phyloP scores from a whole-genome alignment of 2,888 invertebrate genomes.

The Rhodophaea formosa region DNA sequence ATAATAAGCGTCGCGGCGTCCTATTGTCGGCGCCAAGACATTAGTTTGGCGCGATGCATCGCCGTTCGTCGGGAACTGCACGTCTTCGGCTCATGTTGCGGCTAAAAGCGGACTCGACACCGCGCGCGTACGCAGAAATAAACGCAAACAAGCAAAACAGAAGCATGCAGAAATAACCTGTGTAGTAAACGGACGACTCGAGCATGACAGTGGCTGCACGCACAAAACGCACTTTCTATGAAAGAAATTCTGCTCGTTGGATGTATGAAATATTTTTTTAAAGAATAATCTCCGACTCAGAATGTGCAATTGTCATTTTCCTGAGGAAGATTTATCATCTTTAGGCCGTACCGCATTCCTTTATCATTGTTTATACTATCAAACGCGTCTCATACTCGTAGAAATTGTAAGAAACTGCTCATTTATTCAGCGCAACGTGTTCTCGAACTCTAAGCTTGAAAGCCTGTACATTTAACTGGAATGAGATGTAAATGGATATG shows the following conservation, averaged over 20 bases:
- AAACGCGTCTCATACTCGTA: neutral
- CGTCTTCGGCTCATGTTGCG: slow-evolving; percentile 65
- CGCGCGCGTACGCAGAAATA: slow-evolving; percentile 63
- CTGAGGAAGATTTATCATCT: neutral
- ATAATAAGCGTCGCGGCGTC: slow-evolving; percentile 31
- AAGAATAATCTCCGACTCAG: neutral
- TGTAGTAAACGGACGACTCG: slow-evolving; percentile 39
- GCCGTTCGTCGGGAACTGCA: slow-evolving; percentile 38
- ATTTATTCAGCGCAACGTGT: neutral
- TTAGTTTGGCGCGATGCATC: slow-evolving; percentile 57
- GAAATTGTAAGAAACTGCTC: neutral
- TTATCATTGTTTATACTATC: neutral
- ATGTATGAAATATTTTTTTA: neutral
- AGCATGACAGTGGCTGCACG: slow-evolving; percentile 21
- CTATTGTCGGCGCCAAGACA: slow-evolving; percentile 47
- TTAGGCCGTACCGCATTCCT: neutral
- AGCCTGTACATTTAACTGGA: neutral
- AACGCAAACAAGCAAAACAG: slow-evolving; percentile 58
- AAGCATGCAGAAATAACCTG: slow-evolving; percentile 42
- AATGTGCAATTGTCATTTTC: neutral
- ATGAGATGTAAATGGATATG: neutral
- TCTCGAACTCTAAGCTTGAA: neutral
- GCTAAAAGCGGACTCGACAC: slow-evolving; percentile 66
- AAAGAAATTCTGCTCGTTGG: neutral
- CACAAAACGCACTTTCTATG: slow-evolving; percentile 1